These are phyloP conservation scores for Phalacrocorax carbo DNA, from an alignment of 2,113 vertebrate species.

Conservation along the genomic window DNA sequence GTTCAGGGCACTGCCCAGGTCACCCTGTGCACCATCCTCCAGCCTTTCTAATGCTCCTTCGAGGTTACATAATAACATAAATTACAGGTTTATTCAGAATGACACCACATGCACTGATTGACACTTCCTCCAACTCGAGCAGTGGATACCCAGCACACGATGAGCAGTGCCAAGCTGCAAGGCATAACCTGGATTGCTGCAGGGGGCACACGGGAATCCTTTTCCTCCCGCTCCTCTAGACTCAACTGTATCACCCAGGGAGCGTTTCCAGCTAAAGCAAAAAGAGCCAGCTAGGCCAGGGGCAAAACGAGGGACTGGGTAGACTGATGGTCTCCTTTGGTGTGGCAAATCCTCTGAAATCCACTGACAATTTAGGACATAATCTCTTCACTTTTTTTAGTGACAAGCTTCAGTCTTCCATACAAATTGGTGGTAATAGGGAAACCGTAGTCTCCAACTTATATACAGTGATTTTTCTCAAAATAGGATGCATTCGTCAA, in stretches of 20 bases:
- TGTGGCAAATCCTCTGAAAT: conserved; percentile 42
- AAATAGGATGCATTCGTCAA: background rate
- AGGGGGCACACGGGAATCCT: background rate
- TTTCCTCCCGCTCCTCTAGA: background rate
- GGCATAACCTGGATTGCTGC: background rate
- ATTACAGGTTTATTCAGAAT: background rate
- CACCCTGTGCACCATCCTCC: background rate
- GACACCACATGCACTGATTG: background rate
- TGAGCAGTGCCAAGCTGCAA: background rate
- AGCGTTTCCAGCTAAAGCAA: background rate
- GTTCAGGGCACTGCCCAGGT: background rate
- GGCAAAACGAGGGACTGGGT: background rate
- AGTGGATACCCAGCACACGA: background rate
- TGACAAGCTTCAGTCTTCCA: background rate
- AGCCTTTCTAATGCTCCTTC: background rate
- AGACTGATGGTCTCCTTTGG: conserved; percentile 6
- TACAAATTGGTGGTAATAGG: background rate
- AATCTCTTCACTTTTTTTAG: conserved; percentile 12
- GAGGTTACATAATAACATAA: background rate
- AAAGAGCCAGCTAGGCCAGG: background rate
- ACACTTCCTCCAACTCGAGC: background rate
- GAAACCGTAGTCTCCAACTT: background rate
- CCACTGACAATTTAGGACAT: conserved; percentile 5
- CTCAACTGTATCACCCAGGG: background rate
- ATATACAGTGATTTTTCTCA: background rate